Conservation (phyloP, 2,113 vertebrate species). For the Oophaga pumilio region DNA sequence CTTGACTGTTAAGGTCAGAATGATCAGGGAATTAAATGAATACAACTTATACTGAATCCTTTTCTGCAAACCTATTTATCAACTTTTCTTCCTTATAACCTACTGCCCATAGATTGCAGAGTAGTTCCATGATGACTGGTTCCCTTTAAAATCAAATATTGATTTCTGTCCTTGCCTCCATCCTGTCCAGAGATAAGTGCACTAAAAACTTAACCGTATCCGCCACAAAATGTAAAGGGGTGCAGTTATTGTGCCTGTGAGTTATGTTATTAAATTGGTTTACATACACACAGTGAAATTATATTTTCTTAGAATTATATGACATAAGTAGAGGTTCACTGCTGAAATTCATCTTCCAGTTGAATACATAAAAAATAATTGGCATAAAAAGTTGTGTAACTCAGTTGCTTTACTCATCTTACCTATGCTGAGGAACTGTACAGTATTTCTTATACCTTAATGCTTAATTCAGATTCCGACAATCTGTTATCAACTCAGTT, state of each 20-base stretch:
- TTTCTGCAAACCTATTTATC: too few species aligned
- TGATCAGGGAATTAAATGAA: too few species aligned
- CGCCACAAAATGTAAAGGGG: neutral
- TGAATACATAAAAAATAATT: neutral
- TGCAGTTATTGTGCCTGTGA: neutral
- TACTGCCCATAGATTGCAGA: too few species aligned
- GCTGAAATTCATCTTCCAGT: neutral
- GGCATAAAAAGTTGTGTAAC: neutral
- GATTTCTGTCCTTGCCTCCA: slow-evolving; percentile 21
- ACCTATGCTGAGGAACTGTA: neutral
- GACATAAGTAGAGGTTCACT: neutral
- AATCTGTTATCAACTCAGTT: neutral
- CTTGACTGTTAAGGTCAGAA: too few species aligned
- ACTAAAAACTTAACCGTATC: neutral
- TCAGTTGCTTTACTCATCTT: neutral
- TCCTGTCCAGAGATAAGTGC: neutral
- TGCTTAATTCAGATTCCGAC: neutral
- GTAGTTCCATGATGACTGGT: too few species aligned
- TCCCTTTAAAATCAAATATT: slow-evolving; percentile 4
- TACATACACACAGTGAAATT: neutral
- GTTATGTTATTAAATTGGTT: neutral
- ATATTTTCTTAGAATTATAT: neutral
- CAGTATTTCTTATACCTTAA: neutral
- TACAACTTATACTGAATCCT: too few species aligned
- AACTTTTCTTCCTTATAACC: too few species aligned